These are phyloP conservation scores for Tribolium freemani DNA, from an alignment of 2,888 invertebrate genomes.

Conservation along the genomic window DNA sequence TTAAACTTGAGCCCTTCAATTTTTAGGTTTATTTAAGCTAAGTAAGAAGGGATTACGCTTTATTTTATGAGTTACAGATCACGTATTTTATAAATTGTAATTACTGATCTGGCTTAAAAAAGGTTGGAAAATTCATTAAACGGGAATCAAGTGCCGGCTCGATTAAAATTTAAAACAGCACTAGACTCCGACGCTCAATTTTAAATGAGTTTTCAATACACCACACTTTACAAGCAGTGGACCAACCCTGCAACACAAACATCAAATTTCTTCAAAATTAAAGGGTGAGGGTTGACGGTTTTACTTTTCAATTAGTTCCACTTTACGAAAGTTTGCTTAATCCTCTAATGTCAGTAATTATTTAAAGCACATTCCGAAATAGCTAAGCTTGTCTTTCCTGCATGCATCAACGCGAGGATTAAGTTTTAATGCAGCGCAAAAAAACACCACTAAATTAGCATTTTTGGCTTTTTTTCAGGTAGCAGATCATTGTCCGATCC, in stretches of 20 bases:
- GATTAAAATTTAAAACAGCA: conserved; percentile 26
- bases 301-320: conserved; percentile 55
- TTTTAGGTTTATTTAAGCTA: conserved; percentile 57
- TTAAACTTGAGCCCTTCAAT: conserved; percentile 60
- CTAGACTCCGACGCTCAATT: conserved; percentile 7
- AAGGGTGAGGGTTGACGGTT: neutral
- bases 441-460: neutral
- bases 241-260: too few relatives aligned
- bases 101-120: conserved; percentile 39
- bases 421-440: conserved; percentile 50
- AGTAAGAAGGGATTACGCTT: conserved; percentile 52
- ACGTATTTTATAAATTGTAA: conserved; percentile 48
- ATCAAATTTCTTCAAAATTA: too few relatives aligned
- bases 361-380: conserved; percentile 59
- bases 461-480: conserved; percentile 56
- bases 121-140: conserved; percentile 40
- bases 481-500: conserved; percentile 63
- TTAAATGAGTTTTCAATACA: conserved; percentile 8
- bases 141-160: conserved; percentile 19
- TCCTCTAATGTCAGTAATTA: conserved; percentile 59
- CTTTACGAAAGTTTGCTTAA: conserved; percentile 55
- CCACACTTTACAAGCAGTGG: neutral
- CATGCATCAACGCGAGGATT: conserved; percentile 47
- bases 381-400: conserved; percentile 45
- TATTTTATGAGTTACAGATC: conserved; percentile 46